Evolutionary conservation across 1,140 invertebrate genomes (phyloP).

Genomic region (Drosophila obscura): DNA sequence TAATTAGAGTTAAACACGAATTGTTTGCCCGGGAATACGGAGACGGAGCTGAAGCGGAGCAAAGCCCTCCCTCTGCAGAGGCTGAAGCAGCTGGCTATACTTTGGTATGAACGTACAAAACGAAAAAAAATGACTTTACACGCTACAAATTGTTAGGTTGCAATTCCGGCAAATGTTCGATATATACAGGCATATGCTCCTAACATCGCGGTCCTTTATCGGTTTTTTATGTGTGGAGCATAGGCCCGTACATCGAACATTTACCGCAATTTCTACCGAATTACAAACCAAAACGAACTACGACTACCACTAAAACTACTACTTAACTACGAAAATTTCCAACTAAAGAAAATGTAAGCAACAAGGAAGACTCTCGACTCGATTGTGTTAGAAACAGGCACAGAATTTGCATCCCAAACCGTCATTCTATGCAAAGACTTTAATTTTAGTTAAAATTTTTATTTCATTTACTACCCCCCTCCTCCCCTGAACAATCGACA

Average conservation of each 20-base stretch:
- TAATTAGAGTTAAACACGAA: conserved; percentile 44
- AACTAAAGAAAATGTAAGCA: conserved; percentile 64
- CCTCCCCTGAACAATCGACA: conserved; percentile 38
- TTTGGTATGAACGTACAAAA: conserved; percentile 70
- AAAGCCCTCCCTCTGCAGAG: not conserved
- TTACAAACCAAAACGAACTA: conserved; percentile 5
- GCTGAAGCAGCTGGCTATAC: conserved; percentile 56
- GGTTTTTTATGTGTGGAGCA: too few species aligned
- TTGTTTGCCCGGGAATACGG: conserved; percentile 26
- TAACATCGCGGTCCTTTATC: too few species aligned
- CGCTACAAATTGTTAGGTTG: conserved; percentile 42
- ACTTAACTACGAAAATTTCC: conserved; percentile 57
- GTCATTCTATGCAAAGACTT: conserved; percentile 67
- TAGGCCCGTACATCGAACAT: too few species aligned
- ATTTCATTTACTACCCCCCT: conserved; percentile 44
- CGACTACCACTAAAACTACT: conserved; percentile 25
- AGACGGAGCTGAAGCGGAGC: conserved; percentile 15
- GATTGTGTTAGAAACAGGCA: conserved; percentile 61
- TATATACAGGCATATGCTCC: too few species aligned
- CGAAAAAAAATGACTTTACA: conserved; percentile 66
- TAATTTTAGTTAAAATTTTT: conserved; percentile 64
- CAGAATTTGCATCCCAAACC: conserved; percentile 24
- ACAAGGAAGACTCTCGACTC: conserved; percentile 59
- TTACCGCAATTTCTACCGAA: conserved; percentile 25
- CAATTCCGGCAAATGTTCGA: conserved; percentile 16